Evolutionary conservation across 2,888 invertebrate genomes (phyloP).

Genomic region (Ernsta delagoae): DNA sequence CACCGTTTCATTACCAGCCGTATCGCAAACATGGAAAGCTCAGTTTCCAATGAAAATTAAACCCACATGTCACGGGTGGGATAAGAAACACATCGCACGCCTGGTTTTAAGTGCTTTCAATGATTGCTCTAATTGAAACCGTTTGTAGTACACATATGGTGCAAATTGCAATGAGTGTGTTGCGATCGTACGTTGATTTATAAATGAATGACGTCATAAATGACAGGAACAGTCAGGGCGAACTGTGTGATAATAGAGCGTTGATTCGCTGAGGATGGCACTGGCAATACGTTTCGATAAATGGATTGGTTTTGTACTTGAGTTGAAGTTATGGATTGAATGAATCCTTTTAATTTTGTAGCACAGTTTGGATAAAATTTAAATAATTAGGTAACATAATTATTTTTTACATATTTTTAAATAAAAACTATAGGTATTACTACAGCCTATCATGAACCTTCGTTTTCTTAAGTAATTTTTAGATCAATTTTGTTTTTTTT

Average conservation of each 20-base stretch:
- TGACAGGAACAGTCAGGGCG: conserved; percentile 59
- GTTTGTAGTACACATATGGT: background rate
- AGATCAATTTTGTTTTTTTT: too few relatives aligned
- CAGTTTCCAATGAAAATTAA: conserved; percentile 50
- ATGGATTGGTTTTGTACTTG: conserved; percentile 9
- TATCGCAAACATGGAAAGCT: conserved; percentile 39
- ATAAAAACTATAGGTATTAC: too few relatives aligned
- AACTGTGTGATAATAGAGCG: conserved; percentile 18
- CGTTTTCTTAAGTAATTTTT: too few relatives aligned
- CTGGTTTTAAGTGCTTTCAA: conserved; percentile 59
- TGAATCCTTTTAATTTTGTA: too few relatives aligned
- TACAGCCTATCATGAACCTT: too few relatives aligned
- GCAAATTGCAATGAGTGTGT: conserved; percentile 49
- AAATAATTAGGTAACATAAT: too few relatives aligned
- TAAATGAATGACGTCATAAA: conserved; percentile 48
- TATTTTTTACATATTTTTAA: too few relatives aligned
- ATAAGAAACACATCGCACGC: conserved; percentile 50
- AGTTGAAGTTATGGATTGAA: background rate
- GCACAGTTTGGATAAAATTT: too few relatives aligned
- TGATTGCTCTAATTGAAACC: conserved; percentile 15
- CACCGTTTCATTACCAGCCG: background rate
- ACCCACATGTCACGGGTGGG: conserved; percentile 50
- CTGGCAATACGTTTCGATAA: conserved; percentile 2
- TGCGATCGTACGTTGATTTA: conserved; percentile 45
- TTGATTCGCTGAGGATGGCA: conserved; percentile 14